phyloP scores from a whole-genome alignment of 2,113 vertebrate genomes.

The Sinocyclocheilus anshuiensis region DNA sequence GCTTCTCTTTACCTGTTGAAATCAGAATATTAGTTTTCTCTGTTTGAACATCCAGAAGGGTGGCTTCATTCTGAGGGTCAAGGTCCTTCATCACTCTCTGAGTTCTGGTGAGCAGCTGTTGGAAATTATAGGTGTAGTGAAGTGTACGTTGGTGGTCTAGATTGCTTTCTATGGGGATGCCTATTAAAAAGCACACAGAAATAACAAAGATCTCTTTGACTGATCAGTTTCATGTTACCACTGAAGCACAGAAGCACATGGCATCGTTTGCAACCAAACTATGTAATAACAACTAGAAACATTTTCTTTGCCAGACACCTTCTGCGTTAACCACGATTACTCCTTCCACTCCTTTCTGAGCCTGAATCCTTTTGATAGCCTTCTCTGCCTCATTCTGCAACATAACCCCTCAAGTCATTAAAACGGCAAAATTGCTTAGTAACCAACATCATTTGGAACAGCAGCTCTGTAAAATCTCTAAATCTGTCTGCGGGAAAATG shows the following conservation, averaged over 20 bases:
- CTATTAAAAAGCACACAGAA: conserved; percentile 62
- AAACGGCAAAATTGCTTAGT: not conserved
- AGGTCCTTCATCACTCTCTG: conserved; percentile 86
- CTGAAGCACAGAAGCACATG: not conserved
- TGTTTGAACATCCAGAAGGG: conserved; percentile 89
- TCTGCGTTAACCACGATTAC: conserved; percentile 93
- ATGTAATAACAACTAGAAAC: not conserved
- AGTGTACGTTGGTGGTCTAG: conserved; percentile 90
- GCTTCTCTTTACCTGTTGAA: conserved; percentile 83
- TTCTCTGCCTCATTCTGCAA: conserved; percentile 92
- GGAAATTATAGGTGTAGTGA: conserved; percentile 89
- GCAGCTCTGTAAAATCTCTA: not conserved
- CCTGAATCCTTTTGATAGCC: conserved; percentile 92
- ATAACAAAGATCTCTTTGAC: not conserved
- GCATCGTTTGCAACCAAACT: not conserved
- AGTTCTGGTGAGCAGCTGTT: conserved; percentile 90
- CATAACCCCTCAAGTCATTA: not conserved
- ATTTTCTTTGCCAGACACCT: conserved; percentile 71
- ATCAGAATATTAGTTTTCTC: conserved; percentile 99
- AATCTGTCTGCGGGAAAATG: not conserved
- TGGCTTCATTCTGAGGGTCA: conserved; percentile 94
- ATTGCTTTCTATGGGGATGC: conserved; percentile 94
- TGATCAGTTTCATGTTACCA: not conserved
- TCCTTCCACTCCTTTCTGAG: conserved; percentile 91
- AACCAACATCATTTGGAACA: not conserved